Evolutionary conservation across 1,140 invertebrate species (phyloP).

Genomic region (Brachionus rotundiformis): DNA sequence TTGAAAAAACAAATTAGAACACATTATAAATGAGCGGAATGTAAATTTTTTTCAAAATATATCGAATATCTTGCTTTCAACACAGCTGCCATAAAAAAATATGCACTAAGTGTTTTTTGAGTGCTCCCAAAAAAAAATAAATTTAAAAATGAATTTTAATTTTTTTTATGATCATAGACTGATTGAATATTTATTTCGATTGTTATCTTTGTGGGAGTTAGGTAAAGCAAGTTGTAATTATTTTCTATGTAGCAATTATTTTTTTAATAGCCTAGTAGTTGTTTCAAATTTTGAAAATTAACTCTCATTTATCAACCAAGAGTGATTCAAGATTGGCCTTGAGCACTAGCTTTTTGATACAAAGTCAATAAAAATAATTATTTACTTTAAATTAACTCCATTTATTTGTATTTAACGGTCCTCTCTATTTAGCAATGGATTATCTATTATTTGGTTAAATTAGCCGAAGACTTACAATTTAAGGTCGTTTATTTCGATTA

Average conservation of each 20-base stretch:
- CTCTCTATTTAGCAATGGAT: not conserved
- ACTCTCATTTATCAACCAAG: not conserved
- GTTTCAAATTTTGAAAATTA: not conserved
- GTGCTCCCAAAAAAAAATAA: not conserved
- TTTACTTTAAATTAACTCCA: slow-evolving; percentile 40
- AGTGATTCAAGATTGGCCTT: not conserved
- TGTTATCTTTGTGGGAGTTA: slow-evolving; percentile 6
- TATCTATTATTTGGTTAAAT: slow-evolving; percentile 19
- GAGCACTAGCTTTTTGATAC: not conserved
- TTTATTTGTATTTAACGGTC: slow-evolving; percentile 16
- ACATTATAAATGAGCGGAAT: not conserved
- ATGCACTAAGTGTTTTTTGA: not conserved
- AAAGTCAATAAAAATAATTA: not conserved
- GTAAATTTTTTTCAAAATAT: not conserved
- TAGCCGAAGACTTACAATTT: slow-evolving; percentile 40
- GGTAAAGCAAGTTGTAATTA: not conserved
- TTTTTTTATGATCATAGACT: not conserved
- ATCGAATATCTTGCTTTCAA: not conserved
- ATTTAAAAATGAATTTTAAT: not conserved
- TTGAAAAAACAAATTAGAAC: not conserved
- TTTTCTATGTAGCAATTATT: not conserved
- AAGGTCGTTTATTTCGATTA: slow-evolving; percentile 10
- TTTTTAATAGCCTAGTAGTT: not conserved
- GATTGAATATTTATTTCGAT: not conserved
- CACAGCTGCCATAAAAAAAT: not conserved